Evolutionary conservation across 2,113 vertebrate genomes (phyloP).

Genomic region (Odocoileus virginianus): DNA sequence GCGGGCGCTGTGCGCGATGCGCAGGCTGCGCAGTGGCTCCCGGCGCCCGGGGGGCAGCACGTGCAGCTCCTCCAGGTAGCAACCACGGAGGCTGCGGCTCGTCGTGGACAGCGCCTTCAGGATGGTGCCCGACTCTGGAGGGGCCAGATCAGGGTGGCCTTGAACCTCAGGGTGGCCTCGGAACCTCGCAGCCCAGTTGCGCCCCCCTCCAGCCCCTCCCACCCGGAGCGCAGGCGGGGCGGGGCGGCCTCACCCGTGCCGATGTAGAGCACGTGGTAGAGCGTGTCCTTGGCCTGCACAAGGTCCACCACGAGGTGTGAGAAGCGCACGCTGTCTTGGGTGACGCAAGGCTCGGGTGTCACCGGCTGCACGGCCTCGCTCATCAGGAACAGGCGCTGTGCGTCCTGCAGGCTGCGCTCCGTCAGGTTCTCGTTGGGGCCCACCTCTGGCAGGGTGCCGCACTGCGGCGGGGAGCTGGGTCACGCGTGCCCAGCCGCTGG

Average conservation of each 20-base stretch:
- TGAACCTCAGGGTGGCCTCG: constrained; percentile 6
- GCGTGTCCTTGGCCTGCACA: constrained; percentile 94
- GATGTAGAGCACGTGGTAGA: constrained; percentile 98
- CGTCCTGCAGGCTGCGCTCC: constrained; percentile 96
- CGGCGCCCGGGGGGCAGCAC: constrained; percentile 86
- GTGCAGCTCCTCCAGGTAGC: constrained; percentile 98
- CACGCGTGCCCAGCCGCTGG: accelerated
- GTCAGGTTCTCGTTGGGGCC: constrained; percentile 93
- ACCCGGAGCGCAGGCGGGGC: neutral
- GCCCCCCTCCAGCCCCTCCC: neutral
- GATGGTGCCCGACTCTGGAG: constrained; percentile 94
- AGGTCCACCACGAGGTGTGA: constrained; percentile 96
- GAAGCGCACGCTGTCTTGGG: constrained; percentile 95
- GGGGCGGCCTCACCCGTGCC: constrained; percentile 87
- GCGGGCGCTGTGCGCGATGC: constrained; percentile 94
- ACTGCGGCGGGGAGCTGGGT: constrained; percentile 77
- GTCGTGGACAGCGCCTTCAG: constrained; percentile 93
- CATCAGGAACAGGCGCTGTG: constrained; percentile 96
- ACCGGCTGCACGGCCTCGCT: constrained; percentile 96
- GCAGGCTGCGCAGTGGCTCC: constrained; percentile 93
- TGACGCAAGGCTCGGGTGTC: constrained; percentile 92
- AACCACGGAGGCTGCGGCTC: constrained; percentile 92
- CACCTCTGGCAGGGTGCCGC: constrained; percentile 89
- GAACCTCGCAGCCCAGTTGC: neutral
- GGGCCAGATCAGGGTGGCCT: constrained; percentile 50